A percentile compares a stretch with the other conserved stretches of the same genome.
Conservation (phyloP, 2,113 vertebrate genomes). For the Todiramphus chloris region DNA sequence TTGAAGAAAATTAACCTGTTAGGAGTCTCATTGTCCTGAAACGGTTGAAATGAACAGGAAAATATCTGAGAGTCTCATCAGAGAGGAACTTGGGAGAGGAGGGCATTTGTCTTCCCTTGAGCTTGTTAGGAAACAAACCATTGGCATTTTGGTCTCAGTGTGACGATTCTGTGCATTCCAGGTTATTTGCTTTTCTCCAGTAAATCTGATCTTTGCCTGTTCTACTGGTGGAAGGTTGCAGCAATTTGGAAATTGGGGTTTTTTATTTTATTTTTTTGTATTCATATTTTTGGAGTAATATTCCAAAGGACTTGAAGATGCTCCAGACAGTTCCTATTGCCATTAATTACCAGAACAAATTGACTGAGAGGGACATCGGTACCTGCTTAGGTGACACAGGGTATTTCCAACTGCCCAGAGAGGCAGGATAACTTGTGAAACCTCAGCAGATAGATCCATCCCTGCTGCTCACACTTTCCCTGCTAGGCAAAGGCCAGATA, state of each 20-base stretch:
- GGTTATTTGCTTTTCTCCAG: constrained; percentile 62
- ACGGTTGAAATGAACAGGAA: background rate
- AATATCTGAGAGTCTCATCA: background rate
- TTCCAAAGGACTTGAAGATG: background rate
- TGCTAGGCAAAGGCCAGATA: background rate
- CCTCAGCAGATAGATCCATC: background rate
- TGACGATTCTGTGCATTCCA: constrained; percentile 75
- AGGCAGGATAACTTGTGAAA: background rate
- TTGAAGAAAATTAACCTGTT: background rate
- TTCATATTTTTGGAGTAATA: background rate
- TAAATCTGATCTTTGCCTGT: background rate
- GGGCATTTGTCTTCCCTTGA: background rate
- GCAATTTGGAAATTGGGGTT: background rate
- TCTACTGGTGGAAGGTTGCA: background rate
- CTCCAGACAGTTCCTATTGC: background rate
- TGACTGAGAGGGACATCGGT: background rate
- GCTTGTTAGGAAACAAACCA: constrained; percentile 53
- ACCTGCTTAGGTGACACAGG: background rate
- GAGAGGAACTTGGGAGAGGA: background rate
- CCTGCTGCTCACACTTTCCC: background rate
- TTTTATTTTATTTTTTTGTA: background rate
- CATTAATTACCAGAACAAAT: background rate
- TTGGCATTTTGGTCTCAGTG: constrained; percentile 47
- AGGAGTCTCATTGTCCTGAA: background rate
- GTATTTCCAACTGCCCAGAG: background rate